Percentiles rank a stretch among this genome's conserved stretches.
phyloP scores from a whole-genome alignment of 2,113 vertebrate species.

The Actenoides hombroni region DNA sequence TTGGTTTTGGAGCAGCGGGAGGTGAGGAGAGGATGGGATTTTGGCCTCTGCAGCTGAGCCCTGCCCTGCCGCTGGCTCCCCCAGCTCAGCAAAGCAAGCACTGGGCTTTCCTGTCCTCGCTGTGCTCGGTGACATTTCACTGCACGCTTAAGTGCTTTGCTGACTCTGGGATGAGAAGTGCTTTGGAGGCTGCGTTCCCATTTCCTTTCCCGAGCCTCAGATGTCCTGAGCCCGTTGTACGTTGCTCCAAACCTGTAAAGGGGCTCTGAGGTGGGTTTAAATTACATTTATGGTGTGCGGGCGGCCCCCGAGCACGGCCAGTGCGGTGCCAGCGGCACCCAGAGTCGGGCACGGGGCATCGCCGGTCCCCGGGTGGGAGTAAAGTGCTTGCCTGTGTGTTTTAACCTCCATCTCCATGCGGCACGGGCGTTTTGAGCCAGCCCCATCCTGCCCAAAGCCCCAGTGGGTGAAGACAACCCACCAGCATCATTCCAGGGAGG shows the following conservation, averaged over 20 bases:
- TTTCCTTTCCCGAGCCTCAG: background rate
- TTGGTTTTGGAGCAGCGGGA: background rate
- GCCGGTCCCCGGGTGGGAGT: accelerated
- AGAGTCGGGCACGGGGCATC: accelerated
- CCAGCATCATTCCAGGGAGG: accelerated
- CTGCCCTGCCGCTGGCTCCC: background rate
- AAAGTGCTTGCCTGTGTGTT: background rate
- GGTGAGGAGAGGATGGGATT: background rate
- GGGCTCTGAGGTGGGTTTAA: background rate
- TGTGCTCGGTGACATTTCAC: accelerated
- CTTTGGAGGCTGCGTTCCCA: background rate
- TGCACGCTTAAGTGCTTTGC: accelerated
- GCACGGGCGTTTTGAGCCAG: background rate
- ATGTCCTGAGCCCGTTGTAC: background rate
- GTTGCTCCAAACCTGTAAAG: accelerated
- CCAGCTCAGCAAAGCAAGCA: background rate
- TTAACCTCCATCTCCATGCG: background rate
- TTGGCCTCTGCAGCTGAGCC: background rate
- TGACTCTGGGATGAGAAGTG: background rate
- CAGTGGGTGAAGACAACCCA: background rate
- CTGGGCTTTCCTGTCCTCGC: accelerated
- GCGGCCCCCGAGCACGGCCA: background rate
- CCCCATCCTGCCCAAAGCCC: background rate
- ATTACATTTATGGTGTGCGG: accelerated
- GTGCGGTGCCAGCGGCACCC: accelerated